Evolutionary conservation across 2,113 vertebrate species (phyloP).

Genomic region (Aphyosemion australe): DNA sequence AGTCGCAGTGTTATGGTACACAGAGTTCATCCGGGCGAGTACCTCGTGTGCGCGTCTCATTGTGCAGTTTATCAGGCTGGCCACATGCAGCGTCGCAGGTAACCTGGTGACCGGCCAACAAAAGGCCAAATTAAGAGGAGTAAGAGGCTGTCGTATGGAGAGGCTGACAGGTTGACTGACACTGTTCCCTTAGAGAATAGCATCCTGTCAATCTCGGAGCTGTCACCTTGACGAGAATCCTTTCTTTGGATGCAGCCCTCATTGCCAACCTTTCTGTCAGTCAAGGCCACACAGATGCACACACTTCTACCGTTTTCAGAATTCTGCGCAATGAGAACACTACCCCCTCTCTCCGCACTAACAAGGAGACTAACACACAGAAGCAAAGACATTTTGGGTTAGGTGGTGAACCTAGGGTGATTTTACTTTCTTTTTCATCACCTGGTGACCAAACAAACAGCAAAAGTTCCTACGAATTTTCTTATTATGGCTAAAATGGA

Average conservation of each 20-base stretch:
- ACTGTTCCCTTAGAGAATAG: conserved; percentile 72
- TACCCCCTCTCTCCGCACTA: conserved; percentile 13
- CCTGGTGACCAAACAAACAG: too few relatives aligned
- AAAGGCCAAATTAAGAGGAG: conserved; percentile 79
- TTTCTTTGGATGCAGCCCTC: conserved; percentile 73
- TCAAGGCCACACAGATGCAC: conserved; percentile 67
- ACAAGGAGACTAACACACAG: conserved; percentile 18
- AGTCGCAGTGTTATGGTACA: conserved; percentile 42
- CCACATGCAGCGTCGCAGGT: conserved; percentile 71
- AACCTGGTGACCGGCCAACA: conserved; percentile 72
- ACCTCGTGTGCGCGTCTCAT: conserved; percentile 52
- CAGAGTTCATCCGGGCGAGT: conserved; percentile 59
- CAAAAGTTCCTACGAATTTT: too few relatives aligned
- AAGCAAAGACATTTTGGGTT: background rate
- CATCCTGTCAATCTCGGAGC: conserved; percentile 73
- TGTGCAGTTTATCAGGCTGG: conserved; percentile 73
- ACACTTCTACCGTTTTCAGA: conserved; percentile 41
- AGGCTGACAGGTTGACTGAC: conserved; percentile 75
- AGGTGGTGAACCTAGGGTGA: too few relatives aligned
- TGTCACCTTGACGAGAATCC: conserved; percentile 77
- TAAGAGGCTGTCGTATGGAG: conserved; percentile 65
- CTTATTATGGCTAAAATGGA: too few relatives aligned
- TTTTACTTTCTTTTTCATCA: too few relatives aligned
- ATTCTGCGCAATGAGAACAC: conserved; percentile 44
- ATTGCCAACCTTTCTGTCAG: conserved; percentile 72